Base-by-base conservation (phyloP, 2,113 vertebrate genomes). In the Jacana jacana region DNA sequence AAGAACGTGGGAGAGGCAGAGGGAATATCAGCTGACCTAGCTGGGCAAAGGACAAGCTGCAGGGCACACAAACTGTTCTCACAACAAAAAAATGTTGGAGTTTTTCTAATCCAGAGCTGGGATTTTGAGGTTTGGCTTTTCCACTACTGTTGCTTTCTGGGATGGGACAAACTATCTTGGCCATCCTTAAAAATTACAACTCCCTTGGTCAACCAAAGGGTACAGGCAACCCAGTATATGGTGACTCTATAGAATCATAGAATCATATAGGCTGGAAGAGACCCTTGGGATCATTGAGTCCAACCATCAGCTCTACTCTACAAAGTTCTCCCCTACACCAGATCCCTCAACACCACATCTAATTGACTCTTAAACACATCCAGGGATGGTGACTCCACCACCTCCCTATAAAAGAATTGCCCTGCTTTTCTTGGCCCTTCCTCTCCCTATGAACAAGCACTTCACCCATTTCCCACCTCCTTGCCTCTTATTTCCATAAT, bases 41-140 rank as follows among this genome's bases (percentile, higher is more conserved):
- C 23, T 18, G 37, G 51, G 80, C 70, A 55, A 27, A 64, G 25
- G 18, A n/a, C 37, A 49, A 70, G 65, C 9, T 57, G 13, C 27
- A 51, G 40, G 61, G 11, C n/a, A 52, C 37, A 25, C 0, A 49
- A 84, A 42, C 3, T 8, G 22, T 52, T 70, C 77, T 11, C 30
- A 28, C 44, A 52, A 4, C 7, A 28, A 83, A 83, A 83, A 52
- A 44, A 1, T 4, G 2, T 12, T 0, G 0, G 23, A 0, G 0
- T 57, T 91, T 88, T 86, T 77, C n/a, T 57, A 30, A 86, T 28
- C 40, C 64, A 58, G 77, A 83, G 0, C 10, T 51, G 33, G 6
- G 8, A 52, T 73, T 77, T 49, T 33, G 13, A 79, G 28, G 11
- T 85, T 82, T 65, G 52, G 14, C 11, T 82, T 76, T 86, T 72